phyloP scores from a whole-genome alignment of 2,797 vertebrate species.

The Alfaro cultratus region DNA sequence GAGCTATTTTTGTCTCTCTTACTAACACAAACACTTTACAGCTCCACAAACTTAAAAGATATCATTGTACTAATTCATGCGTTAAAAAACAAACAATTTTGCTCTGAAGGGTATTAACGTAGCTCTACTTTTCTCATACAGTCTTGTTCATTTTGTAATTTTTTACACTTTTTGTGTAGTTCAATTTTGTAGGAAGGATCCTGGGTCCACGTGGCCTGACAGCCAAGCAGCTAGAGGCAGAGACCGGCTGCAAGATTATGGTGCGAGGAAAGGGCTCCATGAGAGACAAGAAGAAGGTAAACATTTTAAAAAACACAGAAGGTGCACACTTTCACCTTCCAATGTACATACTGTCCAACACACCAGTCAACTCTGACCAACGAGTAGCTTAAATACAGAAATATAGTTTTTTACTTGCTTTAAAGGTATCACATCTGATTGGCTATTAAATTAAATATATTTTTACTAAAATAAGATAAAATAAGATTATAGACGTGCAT shows the following conservation, averaged over 20 bases:
- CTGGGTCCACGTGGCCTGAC: slow-evolving; percentile 97
- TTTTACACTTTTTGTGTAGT: slow-evolving; percentile 66
- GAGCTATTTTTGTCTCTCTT: slow-evolving; percentile 72
- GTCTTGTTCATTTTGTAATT: slow-evolving; percentile 2
- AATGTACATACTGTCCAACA: not conserved
- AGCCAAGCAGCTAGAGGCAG: slow-evolving; percentile 97
- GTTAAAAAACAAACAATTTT: slow-evolving; percentile 11
- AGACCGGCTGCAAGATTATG: slow-evolving; percentile 99
- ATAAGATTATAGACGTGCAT: not conserved
- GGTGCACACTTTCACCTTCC: not conserved
- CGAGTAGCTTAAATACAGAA: not conserved
- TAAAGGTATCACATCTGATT: not conserved
- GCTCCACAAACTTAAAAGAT: slow-evolving; percentile 45
- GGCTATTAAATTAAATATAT: not conserved
- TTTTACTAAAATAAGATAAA: not conserved
- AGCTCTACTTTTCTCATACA: slow-evolving; percentile 7
- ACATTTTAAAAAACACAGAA: slow-evolving; percentile 7
- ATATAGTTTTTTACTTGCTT: not conserved
- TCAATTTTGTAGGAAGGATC: slow-evolving; percentile 99
- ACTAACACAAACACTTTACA: slow-evolving; percentile 65
- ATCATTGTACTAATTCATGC: slow-evolving; percentile 27
- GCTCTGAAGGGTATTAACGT: slow-evolving; percentile 4
- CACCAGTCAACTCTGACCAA: not conserved
- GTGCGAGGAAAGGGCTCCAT: slow-evolving; percentile 99
- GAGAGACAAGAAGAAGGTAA: slow-evolving; percentile 99